Evolutionary conservation across 2,797 vertebrate genomes (phyloP).

Genomic region (Miichthys miiuy): DNA sequence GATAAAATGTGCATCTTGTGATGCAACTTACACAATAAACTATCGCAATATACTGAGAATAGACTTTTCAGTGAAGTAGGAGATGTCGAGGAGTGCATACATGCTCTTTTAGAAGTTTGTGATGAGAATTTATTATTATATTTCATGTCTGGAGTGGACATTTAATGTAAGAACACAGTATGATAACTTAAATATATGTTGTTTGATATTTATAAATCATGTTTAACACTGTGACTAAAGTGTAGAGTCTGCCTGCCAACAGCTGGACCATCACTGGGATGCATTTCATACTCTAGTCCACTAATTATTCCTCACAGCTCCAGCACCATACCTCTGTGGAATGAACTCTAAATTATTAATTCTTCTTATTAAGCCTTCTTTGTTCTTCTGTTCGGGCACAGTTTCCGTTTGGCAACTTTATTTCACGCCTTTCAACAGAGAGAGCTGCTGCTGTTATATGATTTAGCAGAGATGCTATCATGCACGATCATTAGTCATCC

Average conservation of each 20-base stretch:
- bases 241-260: not conserved
- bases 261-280: conserved; percentile 4
- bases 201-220: not conserved
- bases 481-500: not conserved
- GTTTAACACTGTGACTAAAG: not conserved
- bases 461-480: not conserved
- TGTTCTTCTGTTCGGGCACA: not conserved
- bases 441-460: not conserved
- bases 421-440: not conserved
- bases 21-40: not conserved
- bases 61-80: no score
- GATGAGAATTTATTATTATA: no score
- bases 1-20: not conserved
- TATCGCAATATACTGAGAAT: no score
- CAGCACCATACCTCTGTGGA: conserved; percentile 1
- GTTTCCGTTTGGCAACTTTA: conserved; percentile 7
- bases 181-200: not conserved
- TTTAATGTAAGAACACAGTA: not conserved
- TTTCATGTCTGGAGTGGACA: not conserved
- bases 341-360: conserved; percentile 47
- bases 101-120: no score
- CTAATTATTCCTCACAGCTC: conserved; percentile 2
- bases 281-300: not conserved
- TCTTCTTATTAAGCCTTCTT: not conserved
- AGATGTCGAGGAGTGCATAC: no score